Conservation (phyloP, 2,888 invertebrate species). For the Anthophora plumipes region DNA sequence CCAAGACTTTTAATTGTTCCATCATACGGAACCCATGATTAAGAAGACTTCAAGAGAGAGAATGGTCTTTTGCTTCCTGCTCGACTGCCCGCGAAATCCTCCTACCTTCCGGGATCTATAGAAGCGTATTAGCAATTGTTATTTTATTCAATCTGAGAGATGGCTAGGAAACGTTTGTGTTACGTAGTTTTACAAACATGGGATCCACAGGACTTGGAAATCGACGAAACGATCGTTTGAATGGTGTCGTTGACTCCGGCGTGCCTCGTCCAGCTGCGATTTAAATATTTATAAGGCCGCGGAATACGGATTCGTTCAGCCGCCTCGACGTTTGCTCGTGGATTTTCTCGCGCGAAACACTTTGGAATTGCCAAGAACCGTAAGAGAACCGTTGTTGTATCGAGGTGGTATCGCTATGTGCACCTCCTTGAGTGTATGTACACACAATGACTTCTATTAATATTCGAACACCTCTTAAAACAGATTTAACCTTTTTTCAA, state of each 20-base stretch:
- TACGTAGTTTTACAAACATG: neutral
- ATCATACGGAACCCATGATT: too few species aligned
- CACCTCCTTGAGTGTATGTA: too few species aligned
- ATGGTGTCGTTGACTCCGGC: conserved; percentile 42
- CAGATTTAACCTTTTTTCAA: too few species aligned
- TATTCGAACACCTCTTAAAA: too few species aligned
- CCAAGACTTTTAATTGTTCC: too few species aligned
- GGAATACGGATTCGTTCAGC: conserved; percentile 11
- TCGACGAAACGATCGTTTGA: conserved; percentile 13
- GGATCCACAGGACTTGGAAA: neutral
- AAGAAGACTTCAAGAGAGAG: too few species aligned
- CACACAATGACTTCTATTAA: too few species aligned
- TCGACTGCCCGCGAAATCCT: conserved; percentile 28
- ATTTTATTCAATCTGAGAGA: neutral
- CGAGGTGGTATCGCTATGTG: too few species aligned
- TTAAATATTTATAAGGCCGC: conserved; percentile 51
- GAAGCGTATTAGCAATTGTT: conserved; percentile 23
- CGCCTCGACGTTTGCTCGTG: neutral
- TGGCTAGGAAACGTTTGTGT: too few species aligned
- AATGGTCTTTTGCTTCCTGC: neutral
- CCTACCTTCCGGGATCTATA: conserved; percentile 17
- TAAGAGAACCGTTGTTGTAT: neutral
- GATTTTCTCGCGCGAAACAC: conserved; percentile 20
- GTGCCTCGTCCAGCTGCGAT: conserved; percentile 14
- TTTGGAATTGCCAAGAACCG: neutral